phyloP scores from a whole-genome alignment of 2,888 invertebrate genomes.

The Ellobium chinense region DNA sequence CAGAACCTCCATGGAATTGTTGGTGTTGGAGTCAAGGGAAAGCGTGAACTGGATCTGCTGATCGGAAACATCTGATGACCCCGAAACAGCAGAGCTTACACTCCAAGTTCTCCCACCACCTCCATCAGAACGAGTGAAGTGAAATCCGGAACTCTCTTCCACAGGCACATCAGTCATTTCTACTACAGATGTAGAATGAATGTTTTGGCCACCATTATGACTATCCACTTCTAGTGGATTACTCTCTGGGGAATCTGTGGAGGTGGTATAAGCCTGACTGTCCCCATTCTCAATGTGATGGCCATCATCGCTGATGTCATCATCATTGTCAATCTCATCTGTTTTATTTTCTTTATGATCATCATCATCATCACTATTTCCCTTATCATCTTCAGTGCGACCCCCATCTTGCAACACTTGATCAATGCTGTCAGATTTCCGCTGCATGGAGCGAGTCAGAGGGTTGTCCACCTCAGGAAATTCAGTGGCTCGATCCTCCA shows the following conservation, averaged over 20 bases:
- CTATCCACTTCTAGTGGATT: background rate
- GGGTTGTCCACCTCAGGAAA: conserved; percentile 62
- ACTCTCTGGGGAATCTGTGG: background rate
- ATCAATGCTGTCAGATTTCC: conserved; percentile 65
- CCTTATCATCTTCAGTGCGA: background rate
- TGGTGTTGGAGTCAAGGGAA: conserved; percentile 39
- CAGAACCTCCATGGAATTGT: conserved; percentile 17
- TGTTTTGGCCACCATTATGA: background rate
- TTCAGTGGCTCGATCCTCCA: conserved; percentile 59
- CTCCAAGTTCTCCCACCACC: background rate
- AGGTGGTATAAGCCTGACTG: background rate
- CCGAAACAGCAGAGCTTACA: conserved; percentile 11
- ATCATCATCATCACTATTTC: background rate
- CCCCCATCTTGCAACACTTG: conserved; percentile 56
- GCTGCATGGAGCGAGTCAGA: conserved; percentile 57
- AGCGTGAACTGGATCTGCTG: conserved; percentile 24
- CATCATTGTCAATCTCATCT: background rate
- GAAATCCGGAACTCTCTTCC: background rate
- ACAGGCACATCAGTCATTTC: background rate
- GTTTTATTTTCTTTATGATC: background rate
- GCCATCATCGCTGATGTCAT: background rate
- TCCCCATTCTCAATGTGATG: background rate
- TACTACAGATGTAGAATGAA: too few relatives aligned
- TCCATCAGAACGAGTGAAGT: background rate
- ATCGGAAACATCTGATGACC: conserved; percentile 20